Conservation (phyloP, 2,888 invertebrate genomes). For the Apeira syringaria region DNA sequence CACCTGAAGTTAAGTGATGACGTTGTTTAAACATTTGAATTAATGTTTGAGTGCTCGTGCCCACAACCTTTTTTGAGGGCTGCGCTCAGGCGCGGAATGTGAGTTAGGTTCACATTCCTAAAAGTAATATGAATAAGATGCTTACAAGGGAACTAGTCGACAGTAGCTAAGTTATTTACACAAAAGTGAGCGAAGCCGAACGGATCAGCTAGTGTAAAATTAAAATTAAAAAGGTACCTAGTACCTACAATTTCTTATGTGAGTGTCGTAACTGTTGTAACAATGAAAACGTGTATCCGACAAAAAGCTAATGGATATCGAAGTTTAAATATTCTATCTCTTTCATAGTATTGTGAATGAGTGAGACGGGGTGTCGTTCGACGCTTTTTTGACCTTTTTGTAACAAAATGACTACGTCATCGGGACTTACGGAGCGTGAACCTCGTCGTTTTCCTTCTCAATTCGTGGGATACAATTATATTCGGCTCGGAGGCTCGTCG, state of each 20-base stretch:
- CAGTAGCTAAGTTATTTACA: too few relatives aligned
- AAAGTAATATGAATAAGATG: too few relatives aligned
- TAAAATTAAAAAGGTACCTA: too few relatives aligned
- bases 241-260: conserved; percentile 16
- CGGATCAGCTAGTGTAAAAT: too few relatives aligned
- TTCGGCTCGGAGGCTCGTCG: conserved; percentile 37
- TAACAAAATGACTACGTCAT: conserved; percentile 63
- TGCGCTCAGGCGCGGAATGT: too few relatives aligned
- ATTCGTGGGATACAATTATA: conserved; percentile 76
- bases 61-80: too few relatives aligned
- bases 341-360: conserved; percentile 37
- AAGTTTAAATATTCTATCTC: conserved; percentile 43
- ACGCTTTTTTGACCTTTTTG: conserved; percentile 39
- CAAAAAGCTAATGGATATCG: conserved; percentile 66
- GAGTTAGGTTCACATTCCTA: too few relatives aligned
- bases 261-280: conserved; percentile 22
- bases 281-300: conserved; percentile 40
- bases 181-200: too few relatives aligned
- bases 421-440: conserved; percentile 64
- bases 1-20: too few relatives aligned
- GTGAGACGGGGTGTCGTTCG: conserved; percentile 37
- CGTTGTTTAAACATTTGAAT: too few relatives aligned
- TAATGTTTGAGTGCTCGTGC: too few relatives aligned
- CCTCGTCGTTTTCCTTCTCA: conserved; percentile 66
- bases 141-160: too few relatives aligned